A percentile compares a stretch with the other conserved stretches of the same genome.
Evolutionary conservation across 2,888 invertebrate species (phyloP).

Genomic region (Alcis repandata): DNA sequence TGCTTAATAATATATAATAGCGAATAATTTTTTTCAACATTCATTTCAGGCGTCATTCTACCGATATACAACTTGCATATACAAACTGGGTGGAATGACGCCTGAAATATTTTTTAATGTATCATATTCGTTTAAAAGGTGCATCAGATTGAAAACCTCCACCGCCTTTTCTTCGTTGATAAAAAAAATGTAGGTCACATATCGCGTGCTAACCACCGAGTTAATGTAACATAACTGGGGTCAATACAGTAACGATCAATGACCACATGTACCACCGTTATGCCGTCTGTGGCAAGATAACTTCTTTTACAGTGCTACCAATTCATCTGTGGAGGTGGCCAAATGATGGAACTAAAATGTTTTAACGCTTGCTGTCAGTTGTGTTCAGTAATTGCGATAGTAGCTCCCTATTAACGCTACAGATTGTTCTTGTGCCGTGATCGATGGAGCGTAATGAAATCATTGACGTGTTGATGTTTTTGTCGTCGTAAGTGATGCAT

Average conservation of each 20-base stretch:
- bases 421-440: constrained; percentile 2
- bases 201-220: constrained; percentile 37
- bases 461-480: constrained; percentile 31
- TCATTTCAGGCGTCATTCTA: too few relatives aligned
- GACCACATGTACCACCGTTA: constrained; percentile 45
- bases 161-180: not conserved
- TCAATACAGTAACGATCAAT: constrained; percentile 45
- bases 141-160: not conserved
- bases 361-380: not conserved
- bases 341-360: not conserved
- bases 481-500: constrained; percentile 20
- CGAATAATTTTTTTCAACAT: too few relatives aligned
- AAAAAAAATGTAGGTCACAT: constrained; percentile 33
- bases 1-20: too few relatives aligned
- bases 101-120: not conserved
- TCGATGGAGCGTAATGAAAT: constrained; percentile 40
- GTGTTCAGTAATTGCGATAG: not conserved
- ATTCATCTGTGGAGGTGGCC: not conserved
- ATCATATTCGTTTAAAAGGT: not conserved
- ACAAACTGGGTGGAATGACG: not conserved
- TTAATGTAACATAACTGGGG: constrained; percentile 46
- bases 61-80: too few relatives aligned
- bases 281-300: constrained; percentile 20
- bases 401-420: not conserved
- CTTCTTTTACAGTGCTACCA: not conserved